These are phyloP conservation scores for Poecile montanus DNA, from an alignment of 2,797 vertebrate genomes.

Conservation along the genomic window DNA sequence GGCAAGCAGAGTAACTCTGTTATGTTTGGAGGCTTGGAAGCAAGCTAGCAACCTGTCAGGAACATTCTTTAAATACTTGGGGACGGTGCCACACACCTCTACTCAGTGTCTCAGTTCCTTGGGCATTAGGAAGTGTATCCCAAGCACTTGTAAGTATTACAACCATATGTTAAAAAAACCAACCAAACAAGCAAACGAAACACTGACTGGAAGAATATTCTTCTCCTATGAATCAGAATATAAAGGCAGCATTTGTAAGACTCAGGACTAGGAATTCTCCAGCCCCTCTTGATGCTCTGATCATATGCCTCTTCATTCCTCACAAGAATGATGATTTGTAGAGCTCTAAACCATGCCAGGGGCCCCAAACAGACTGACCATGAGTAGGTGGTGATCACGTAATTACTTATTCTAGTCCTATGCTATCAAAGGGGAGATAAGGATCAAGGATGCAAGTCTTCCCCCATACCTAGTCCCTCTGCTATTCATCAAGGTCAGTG, in stretches of 20 bases:
- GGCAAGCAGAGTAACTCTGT: not conserved
- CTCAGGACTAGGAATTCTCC: not conserved
- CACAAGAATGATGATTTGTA: not conserved
- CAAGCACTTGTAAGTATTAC: not conserved
- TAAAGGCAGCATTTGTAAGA: not conserved
- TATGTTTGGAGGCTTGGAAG: not conserved
- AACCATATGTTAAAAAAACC: not conserved
- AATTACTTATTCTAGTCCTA: not conserved
- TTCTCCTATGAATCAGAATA: not conserved
- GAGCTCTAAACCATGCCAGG: not conserved
- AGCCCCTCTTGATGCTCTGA: not conserved
- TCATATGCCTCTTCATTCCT: not conserved
- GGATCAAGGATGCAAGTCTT: not conserved
- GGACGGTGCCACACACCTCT: not conserved
- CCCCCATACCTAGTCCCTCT: fast-evolving
- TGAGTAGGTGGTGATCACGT: not conserved
- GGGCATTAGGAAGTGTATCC: not conserved
- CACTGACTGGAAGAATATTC: not conserved
- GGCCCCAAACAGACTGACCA: not conserved
- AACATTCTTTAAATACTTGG: not conserved
- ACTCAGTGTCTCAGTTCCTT: not conserved
- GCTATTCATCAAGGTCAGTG: not conserved
- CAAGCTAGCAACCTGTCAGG: not conserved
- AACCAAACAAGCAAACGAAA: not conserved
- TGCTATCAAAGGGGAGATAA: not conserved